Base-by-base conservation (phyloP, 2,888 invertebrate species). In the Drosophila putrida region DNA sequence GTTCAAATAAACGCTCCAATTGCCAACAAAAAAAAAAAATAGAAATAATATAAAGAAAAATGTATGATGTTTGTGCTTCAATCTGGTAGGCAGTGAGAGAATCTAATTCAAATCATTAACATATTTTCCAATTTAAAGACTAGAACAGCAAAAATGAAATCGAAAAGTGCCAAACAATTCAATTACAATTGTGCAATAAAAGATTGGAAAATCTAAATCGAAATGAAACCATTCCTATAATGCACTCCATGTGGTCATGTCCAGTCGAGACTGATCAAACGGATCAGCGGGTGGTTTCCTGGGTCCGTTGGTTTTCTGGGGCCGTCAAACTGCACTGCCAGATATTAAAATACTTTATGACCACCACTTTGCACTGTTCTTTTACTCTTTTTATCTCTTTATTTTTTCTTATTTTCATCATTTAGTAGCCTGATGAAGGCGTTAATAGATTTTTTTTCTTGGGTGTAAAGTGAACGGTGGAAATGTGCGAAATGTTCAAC, bases 131-230 rank as follows among this genome's bases (percentile, higher is more conserved):
- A 39, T 49, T 49, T n/a, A 31, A 61, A 63, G 53, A 46, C 36
- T 44, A 35, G 9, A 55, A 60, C 44, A 62, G 68, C 50, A 50
- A 61, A 78, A 78, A 67, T 71, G 69, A 73, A 83, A 79, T 68
- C 67, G 64, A 86, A 80, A 76, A 61, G 70, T 78, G 66, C 71
- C 71, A 87, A 89, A 84, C 89, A 85, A 84, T 89, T 85, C 85
- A 84, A 79, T 89, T 88, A 88, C 88, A 89, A 88, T 85, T 88
- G 85, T 88, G 85, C 85, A 85, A 85, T 88, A 83, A 81, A 84
- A 80, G 62, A 64, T 33, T 61, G 54, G 79, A 64, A 63, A 71
- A 61, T 10, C 41, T 9, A 68, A 66, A 66, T 39, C 47, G 62
- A 68, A 66, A 51, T 55, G 66, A 57, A 73, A 70, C 60, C 61